Evolutionary conservation across 2,113 vertebrate genomes (phyloP), one percentile per base, ranked within the genome.

Genomic region (Vidua macroura): DNA sequence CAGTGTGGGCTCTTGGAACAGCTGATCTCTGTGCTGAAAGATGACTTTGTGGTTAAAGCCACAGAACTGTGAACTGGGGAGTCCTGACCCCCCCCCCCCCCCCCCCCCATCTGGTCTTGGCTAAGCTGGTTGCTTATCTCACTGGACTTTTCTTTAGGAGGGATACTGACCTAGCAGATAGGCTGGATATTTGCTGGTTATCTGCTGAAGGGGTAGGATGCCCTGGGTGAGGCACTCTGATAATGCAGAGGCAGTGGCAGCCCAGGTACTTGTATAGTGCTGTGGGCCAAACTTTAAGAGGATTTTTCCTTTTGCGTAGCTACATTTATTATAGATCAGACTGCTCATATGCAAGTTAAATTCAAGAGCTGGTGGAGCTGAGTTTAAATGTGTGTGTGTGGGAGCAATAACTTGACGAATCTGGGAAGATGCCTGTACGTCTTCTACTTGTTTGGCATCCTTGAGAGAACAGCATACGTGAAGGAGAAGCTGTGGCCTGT

Each of bases 361-460:
- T 76, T 78, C 12, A 51, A 21, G 82, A 91, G 76, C 89, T 74
- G 56, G 39, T 53, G 35, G 78, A 92, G 84, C 64, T 41, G 68
- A 83, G 69, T 80, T 90, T 81, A 88, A 76, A 85, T 59, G 30
- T 0, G 5, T 3, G 5, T 91, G 74, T 91, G 88, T 90, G 90
- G 69, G 95, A 94, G 92, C 86, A 77, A 2, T 59, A 90, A 86
- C 69, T 74, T 83, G 67, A 76, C 0, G 0, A 78, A 77, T 90
- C 69, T 91, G 82, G 64, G 78, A 90, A 70, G 64, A 62, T 81
- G 83, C 79, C 79, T 3, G 9, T 77, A 39, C 0, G 0, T 92
- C 77, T 63, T 76, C 68, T 73, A 44, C 67, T 95, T 94, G 68
- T 77, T 90, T 83, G 90, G 68, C 68, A 72, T 88, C 83, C 60